Percentiles rank a stretch among this genome's conserved stretches.
Evolutionary conservation across 23 tunicate genomes (phyloP).

Genomic region (Trididemnum nubilum): DNA sequence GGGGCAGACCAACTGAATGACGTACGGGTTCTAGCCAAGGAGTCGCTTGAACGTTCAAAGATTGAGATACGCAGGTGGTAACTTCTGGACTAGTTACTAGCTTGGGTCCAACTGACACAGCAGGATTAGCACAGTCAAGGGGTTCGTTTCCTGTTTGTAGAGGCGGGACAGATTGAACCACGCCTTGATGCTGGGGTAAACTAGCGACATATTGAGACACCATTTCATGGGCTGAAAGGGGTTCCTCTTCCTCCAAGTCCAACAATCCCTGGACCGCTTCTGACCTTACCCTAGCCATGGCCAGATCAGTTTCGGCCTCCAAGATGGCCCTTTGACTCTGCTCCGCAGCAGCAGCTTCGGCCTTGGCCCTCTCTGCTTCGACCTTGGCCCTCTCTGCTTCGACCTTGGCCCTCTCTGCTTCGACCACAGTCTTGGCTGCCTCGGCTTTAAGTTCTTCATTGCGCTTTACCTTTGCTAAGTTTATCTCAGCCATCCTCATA

Average conservation of each 20-base stretch:
- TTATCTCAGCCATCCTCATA: not conserved
- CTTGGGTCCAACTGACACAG: not conserved
- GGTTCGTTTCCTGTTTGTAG: not conserved
- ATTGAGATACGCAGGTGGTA: not conserved
- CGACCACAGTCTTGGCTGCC: conserved; percentile 9
- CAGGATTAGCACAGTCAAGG: not conserved
- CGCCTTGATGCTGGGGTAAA: not conserved
- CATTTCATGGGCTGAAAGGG: conserved; percentile 3
- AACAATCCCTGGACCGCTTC: conserved; percentile 7
- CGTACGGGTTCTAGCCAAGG: not conserved
- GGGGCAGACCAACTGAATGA: not conserved
- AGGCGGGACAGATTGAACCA: not conserved
- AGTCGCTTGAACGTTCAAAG: not conserved
- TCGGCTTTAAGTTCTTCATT: not conserved
- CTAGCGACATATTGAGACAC: not conserved
- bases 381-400: conserved; percentile 24
- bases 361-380: conserved; percentile 17
- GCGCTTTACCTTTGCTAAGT: conserved; percentile 5
- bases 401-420: no score
- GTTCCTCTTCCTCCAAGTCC: conserved; percentile 17
- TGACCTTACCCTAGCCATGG: not conserved
- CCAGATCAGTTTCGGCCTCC: conserved; percentile 4
- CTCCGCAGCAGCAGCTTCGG: conserved; percentile 4
- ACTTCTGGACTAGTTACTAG: not conserved
- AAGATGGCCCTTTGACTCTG: not conserved